A percentile compares a stretch with the other conserved stretches of the same genome.
These are phyloP conservation scores for Epizoanthus stellaris DNA, from an alignment of 92 coral and sea anemone genomes.

Conservation along the genomic window DNA sequence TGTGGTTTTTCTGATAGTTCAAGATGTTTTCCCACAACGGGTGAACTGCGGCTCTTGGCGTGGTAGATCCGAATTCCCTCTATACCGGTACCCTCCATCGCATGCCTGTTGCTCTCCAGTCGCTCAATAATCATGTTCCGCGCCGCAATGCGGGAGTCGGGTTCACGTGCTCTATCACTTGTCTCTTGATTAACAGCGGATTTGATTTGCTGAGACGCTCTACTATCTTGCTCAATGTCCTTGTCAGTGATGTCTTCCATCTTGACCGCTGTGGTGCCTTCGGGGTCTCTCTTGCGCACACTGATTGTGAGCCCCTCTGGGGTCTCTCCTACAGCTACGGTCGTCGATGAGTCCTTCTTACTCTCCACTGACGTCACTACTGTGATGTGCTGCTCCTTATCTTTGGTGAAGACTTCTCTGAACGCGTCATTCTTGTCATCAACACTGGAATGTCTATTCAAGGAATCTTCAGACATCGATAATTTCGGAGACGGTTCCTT, in stretches of 20 bases:
- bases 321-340: constrained; percentile 42
- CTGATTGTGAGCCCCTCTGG: constrained; percentile 41
- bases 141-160: constrained; percentile 81
- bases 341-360: constrained; percentile 18
- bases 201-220: constrained; percentile 56
- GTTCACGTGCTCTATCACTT: constrained; percentile 59
- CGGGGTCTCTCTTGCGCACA: constrained; percentile 44
- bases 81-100: constrained; percentile 61
- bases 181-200: constrained; percentile 65
- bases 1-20: constrained; percentile 29
- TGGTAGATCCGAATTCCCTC: constrained; percentile 87
- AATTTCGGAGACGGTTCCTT: constrained; percentile 10
- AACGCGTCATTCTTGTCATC: constrained; percentile 10
- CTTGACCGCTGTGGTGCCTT: not conserved
- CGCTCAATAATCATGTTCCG: constrained; percentile 79
- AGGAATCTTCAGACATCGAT: constrained; percentile 44
- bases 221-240: constrained; percentile 19
- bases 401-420: constrained; percentile 23
- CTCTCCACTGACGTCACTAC: not conserved
- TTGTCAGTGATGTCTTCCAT: no score
- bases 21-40: constrained; percentile 59
- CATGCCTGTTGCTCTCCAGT: constrained; percentile 79
- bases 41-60: constrained; percentile 88
- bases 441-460: constrained; percentile 36
- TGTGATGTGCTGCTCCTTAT: not conserved